phyloP scores from a whole-genome alignment of 2,113 vertebrate species.

The Heterocephalus glaber region DNA sequence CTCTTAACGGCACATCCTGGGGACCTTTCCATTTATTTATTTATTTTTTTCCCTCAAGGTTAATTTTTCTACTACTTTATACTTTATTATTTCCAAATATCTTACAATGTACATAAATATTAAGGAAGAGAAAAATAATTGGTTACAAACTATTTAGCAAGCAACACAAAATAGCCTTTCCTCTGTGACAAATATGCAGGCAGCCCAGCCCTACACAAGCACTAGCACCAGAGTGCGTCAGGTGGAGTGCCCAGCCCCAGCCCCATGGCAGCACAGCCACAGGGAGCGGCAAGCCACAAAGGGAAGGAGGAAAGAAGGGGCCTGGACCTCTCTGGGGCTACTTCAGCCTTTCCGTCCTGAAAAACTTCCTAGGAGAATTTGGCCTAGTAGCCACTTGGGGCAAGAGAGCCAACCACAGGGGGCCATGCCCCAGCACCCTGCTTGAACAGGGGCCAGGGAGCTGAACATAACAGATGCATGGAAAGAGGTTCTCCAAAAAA shows the following conservation, averaged over 20 bases:
- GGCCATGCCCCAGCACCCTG: background rate
- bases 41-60: conserved; percentile 56
- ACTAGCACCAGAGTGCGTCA: background rate
- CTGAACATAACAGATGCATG: background rate
- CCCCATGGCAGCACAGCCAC: background rate
- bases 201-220: background rate
- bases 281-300: background rate
- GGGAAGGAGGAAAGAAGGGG: background rate
- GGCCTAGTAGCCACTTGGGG: background rate
- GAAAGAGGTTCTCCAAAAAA: conserved; percentile 5
- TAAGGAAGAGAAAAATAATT: conserved; percentile 31
- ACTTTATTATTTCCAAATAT: conserved; percentile 47
- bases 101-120: background rate
- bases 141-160: conserved; percentile 14
- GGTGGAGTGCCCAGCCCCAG: background rate
- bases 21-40: too few relatives aligned
- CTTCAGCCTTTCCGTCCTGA: background rate
- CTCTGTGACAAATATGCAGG: background rate
- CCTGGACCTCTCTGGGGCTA: background rate
- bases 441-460: background rate
- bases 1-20: background rate
- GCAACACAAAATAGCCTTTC: conserved; percentile 14
- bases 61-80: conserved; percentile 44
- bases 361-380: background rate
- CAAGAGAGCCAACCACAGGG: background rate